phyloP scores from a whole-genome alignment of 2,797 vertebrate genomes.

The Pipistrellus pygmaeus region DNA sequence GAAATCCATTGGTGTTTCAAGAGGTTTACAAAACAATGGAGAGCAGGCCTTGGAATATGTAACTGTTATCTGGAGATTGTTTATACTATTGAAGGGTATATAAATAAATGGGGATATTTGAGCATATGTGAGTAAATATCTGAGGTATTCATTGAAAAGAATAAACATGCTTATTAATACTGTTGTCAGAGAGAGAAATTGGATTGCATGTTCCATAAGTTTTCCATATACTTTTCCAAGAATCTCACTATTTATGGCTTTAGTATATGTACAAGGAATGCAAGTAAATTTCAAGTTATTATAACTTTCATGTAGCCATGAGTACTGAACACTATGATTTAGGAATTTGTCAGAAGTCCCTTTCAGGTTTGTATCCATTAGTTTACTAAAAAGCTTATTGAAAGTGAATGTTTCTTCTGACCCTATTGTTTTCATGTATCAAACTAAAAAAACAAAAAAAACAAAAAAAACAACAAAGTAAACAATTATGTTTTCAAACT shows the following conservation, averaged over 20 bases:
- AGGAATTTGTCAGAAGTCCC: conserved; percentile 12
- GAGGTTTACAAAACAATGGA: conserved; percentile 20
- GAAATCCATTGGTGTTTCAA: conserved; percentile 26
- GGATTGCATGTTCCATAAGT: neutral
- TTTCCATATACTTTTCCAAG: conserved; percentile 38
- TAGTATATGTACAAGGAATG: neutral
- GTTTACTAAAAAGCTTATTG: conserved; percentile 17
- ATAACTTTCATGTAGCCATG: neutral
- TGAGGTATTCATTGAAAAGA: conserved; percentile 26
- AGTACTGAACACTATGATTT: neutral
- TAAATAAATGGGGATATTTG: conserved; percentile 40
- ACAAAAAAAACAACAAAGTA: neutral
- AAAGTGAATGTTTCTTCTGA: conserved; percentile 7
- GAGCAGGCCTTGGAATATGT: neutral
- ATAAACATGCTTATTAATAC: neutral
- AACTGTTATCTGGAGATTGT: neutral
- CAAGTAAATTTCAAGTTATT: conserved; percentile 33
- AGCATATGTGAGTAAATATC: conserved; percentile 7
- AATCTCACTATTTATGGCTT: conserved; percentile 46
- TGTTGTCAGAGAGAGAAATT: neutral
- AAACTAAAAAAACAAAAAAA: neutral
- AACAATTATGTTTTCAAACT: conserved; percentile 29
- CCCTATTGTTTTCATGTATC: neutral
- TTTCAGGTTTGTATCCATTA: neutral
- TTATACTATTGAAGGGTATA: neutral